A percentile compares a stretch with the other conserved stretches of the same genome.
Conservation (phyloP, 2,113 vertebrate species). For the Mormyrus lacerda region DNA sequence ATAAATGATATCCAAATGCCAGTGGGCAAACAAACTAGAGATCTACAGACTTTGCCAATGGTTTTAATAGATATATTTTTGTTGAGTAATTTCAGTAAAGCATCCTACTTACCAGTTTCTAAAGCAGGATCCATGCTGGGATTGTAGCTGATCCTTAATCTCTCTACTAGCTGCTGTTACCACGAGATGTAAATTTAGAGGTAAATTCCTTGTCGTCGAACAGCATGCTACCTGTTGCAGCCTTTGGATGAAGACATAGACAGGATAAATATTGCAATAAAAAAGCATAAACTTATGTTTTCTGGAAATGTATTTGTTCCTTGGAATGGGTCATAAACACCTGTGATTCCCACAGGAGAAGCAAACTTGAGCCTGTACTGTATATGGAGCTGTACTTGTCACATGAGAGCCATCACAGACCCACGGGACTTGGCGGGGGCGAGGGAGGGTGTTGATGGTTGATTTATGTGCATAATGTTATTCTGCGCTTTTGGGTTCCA, state of each 20-base stretch:
- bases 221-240: neutral
- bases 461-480: neutral
- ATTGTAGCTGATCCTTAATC: neutral
- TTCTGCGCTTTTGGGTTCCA: neutral
- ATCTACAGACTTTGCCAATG: neutral
- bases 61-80: neutral
- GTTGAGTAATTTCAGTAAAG: neutral
- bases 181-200: neutral
- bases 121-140: neutral
- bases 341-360: neutral
- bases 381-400: neutral
- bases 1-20: neutral
- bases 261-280: neutral
- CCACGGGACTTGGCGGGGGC: neutral
- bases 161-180: neutral
- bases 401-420: neutral
- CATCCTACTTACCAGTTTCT: neutral
- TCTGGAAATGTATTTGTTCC: neutral
- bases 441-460: neutral
- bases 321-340: neutral
- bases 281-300: neutral
- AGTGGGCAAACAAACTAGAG: neutral
- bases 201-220: neutral
- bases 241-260: neutral
- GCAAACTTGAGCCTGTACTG: neutral